Conservation (phyloP, 2,888 invertebrate genomes). For the Eucera pruinosa region DNA sequence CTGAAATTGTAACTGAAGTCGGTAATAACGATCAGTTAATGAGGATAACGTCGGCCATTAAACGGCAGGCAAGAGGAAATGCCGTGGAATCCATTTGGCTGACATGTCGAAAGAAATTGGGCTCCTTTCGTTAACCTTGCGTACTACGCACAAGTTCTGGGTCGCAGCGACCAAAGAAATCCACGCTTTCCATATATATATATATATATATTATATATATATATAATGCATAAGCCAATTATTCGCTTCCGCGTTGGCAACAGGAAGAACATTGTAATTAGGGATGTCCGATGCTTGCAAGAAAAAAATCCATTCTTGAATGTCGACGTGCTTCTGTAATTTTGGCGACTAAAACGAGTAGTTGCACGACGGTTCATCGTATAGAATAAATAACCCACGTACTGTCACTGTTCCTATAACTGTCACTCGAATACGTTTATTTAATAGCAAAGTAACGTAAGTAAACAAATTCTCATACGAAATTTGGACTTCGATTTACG, state of each 20-base stretch:
- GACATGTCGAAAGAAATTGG: constrained; percentile 45
- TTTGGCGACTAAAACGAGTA: no score
- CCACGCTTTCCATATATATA: not conserved
- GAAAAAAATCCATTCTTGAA: not conserved
- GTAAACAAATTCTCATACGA: no score
- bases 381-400: no score
- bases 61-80: constrained; percentile 42
- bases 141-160: constrained; percentile 34
- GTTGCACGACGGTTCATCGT: no score
- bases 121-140: constrained; percentile 41
- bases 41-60: constrained; percentile 50
- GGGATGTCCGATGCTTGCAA: not conserved
- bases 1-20: constrained; percentile 32
- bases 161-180: constrained; percentile 11
- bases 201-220: not conserved
- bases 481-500: no score
- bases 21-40: constrained; percentile 49
- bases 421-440: no score
- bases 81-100: constrained; percentile 29
- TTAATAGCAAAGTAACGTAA: no score
- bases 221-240: not conserved
- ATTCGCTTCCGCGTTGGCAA: constrained; percentile 4
- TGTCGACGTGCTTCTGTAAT: not conserved
- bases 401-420: no score
- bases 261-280: not conserved